phyloP scores from a whole-genome alignment of 2,888 invertebrate genomes.

The Acrobasis suavella region DNA sequence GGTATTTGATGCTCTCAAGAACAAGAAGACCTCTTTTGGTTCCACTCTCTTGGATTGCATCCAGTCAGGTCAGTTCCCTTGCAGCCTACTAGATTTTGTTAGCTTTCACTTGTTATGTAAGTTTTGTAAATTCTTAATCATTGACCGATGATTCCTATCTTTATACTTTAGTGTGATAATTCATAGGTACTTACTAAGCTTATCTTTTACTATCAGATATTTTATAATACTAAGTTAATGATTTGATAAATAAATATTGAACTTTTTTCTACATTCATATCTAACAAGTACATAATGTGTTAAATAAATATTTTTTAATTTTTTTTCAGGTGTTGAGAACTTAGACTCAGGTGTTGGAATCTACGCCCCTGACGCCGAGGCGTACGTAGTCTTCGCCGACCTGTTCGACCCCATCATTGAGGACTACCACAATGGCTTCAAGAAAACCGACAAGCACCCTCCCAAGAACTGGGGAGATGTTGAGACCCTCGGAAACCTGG shows the following conservation, averaged over 20 bases:
- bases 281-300: not conserved
- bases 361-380: conserved; percentile 98
- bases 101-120: conserved; percentile 13
- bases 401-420: conserved; percentile 99
- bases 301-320: conserved; percentile 28
- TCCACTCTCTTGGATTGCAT: conserved; percentile 96
- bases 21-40: conserved; percentile 96
- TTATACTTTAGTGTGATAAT: not conserved
- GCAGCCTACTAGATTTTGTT: conserved; percentile 13
- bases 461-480: conserved; percentile 97
- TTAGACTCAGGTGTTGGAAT: conserved; percentile 98
- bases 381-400: conserved; percentile 95
- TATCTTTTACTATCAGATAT: not conserved
- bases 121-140: not conserved
- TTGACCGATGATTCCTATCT: not conserved
- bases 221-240: not conserved
- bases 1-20: conserved; percentile 95
- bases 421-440: conserved; percentile 98
- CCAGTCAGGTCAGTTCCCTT: conserved; percentile 89
- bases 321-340: conserved; percentile 92
- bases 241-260: not conserved
- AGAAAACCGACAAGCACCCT: conserved; percentile 96
- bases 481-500: conserved; percentile 93
- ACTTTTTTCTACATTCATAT: not conserved
- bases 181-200: not conserved